These are phyloP conservation scores for Hypsibius dujardini DNA, from an alignment of 1,140 invertebrate species.

Conservation along the genomic window DNA sequence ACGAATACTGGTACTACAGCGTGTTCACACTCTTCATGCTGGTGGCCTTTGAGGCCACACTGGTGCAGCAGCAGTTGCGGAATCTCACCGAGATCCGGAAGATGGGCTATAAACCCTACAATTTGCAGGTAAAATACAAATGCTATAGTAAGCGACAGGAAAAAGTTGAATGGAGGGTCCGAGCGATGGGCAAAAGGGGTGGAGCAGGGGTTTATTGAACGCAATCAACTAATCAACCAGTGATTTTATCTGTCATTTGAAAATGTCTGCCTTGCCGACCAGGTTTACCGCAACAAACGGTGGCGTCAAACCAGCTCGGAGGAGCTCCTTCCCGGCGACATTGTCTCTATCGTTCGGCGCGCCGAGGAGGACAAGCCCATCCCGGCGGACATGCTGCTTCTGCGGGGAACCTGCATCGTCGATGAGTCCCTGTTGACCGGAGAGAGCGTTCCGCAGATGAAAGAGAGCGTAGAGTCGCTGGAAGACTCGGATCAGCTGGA, in stretches of 20 bases:
- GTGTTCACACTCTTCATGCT: slow-evolving; percentile 95
- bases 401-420: slow-evolving; percentile 83
- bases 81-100: slow-evolving; percentile 98
- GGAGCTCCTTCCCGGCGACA: slow-evolving; percentile 82
- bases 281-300: slow-evolving; percentile 77
- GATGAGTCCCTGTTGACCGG: slow-evolving; percentile 95
- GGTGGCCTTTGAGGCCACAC: slow-evolving; percentile 87
- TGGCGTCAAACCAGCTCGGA: slow-evolving; percentile 73
- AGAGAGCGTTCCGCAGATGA: slow-evolving; percentile 88
- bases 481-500: slow-evolving; percentile 50
- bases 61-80: slow-evolving; percentile 88
- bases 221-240: no score
- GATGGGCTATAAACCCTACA: slow-evolving; percentile 95
- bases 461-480: slow-evolving; percentile 54
- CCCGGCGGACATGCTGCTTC: slow-evolving; percentile 84
- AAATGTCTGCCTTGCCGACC: slow-evolving; percentile 20
- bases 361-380: slow-evolving; percentile 69
- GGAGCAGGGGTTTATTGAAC: no score
- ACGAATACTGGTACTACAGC: slow-evolving; percentile 76
- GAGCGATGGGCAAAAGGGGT: no score
- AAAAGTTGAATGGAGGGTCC: no score
- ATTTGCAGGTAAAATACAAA: slow-evolving; percentile 45
- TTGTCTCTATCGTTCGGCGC: slow-evolving; percentile 71
- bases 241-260: no score
- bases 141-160: no score